phyloP scores from a whole-genome alignment of 2,797 vertebrate genomes.

The Botia almorhae region DNA sequence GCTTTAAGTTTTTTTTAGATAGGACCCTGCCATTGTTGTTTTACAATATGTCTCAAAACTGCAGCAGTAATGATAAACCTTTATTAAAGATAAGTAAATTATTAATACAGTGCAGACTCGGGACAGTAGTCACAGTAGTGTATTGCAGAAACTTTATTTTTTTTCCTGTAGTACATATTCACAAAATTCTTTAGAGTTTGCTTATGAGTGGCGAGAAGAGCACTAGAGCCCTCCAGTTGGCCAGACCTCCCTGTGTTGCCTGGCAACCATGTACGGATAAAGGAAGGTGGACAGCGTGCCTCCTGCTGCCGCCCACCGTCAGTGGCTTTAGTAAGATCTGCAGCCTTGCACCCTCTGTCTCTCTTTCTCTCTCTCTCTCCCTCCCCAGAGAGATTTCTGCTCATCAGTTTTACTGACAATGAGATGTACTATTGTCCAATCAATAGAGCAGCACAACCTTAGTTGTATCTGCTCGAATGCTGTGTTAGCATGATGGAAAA shows the following conservation, averaged over 20 bases:
- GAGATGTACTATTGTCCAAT: not conserved
- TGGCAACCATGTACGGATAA: slow-evolving; percentile 77
- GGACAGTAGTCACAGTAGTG: not conserved
- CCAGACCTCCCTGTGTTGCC: slow-evolving; percentile 77
- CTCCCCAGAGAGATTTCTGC: not conserved
- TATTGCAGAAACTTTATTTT: slow-evolving; percentile 2
- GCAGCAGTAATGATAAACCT: not conserved
- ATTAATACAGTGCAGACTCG: slow-evolving; percentile 2
- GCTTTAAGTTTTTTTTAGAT: not conserved
- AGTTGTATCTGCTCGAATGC: not conserved
- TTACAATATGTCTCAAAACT: too few relatives aligned
- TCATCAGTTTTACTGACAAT: slow-evolving; percentile 11
- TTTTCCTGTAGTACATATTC: slow-evolving; percentile 35
- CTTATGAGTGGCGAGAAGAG: slow-evolving; percentile 69
- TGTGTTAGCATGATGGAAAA: slow-evolving; percentile 39
- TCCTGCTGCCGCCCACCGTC: slow-evolving; percentile 64
- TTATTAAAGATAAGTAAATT: not conserved
- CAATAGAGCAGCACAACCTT: slow-evolving; percentile 28
- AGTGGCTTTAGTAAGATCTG: slow-evolving; percentile 33
- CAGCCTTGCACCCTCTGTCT: not conserved
- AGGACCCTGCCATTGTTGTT: too few relatives aligned
- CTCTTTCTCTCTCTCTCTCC: not conserved
- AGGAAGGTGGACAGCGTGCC: slow-evolving; percentile 65
- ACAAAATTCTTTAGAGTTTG: slow-evolving; percentile 48
- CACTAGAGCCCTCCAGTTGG: slow-evolving; percentile 76